Evolutionary conservation across 1,140 invertebrate genomes (phyloP).

Genomic region (Aphidius ervi): DNA sequence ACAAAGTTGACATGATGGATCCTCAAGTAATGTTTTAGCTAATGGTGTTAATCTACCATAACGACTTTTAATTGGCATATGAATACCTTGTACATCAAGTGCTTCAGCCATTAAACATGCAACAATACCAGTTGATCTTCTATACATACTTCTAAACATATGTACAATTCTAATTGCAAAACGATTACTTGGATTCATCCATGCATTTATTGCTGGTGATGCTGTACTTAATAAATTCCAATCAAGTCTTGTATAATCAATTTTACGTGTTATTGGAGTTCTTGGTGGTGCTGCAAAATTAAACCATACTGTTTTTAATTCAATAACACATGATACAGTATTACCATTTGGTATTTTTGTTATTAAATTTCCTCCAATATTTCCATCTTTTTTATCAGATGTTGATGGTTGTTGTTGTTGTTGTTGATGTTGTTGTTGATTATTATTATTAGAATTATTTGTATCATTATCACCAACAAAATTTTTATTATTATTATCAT

Average conservation of each 20-base stretch:
- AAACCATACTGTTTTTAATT: constrained; percentile 90
- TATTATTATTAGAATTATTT: constrained; percentile 20
- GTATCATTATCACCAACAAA: constrained; percentile 50
- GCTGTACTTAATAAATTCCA: constrained; percentile 96
- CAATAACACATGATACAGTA: constrained; percentile 76
- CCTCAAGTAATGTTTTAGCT: constrained; percentile 88
- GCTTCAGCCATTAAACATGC: constrained; percentile 94
- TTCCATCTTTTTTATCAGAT: not conserved
- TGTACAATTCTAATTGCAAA: constrained; percentile 78
- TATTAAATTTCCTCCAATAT: constrained; percentile 25
- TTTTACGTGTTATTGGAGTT: constrained; percentile 89
- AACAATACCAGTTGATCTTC: constrained; percentile 78
- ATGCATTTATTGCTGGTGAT: constrained; percentile 92
- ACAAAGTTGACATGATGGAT: constrained; percentile 92
- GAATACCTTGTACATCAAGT: constrained; percentile 77
- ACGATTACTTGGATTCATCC: constrained; percentile 93
- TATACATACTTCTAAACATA: constrained; percentile 70
- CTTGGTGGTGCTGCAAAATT: constrained; percentile 95
- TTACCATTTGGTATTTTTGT: constrained; percentile 56
- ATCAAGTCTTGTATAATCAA: constrained; percentile 90
- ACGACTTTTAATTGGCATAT: constrained; percentile 86
- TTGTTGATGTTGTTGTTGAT: constrained; percentile 42
- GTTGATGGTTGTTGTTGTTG: constrained; percentile 39
- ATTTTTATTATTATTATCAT: constrained; percentile 35
- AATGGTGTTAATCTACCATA: constrained; percentile 84